Evolutionary conservation across 2,797 vertebrate genomes (phyloP), one percentile per base, ranked within the genome.

Genomic region (Periophthalmus magnuspinnatus): DNA sequence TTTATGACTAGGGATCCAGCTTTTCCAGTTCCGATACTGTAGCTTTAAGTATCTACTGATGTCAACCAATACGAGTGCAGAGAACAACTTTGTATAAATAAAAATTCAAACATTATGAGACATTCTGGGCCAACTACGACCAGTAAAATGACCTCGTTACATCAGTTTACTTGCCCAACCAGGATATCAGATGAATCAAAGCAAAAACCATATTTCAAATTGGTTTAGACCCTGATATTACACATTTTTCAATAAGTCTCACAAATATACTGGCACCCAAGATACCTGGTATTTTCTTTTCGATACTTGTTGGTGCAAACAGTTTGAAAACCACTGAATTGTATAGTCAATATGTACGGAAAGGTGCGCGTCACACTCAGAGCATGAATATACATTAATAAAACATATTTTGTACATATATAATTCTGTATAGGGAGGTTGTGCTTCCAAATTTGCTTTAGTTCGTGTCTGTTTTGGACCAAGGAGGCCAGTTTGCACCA

Each of bases 341-440:
- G 2, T 24, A 73, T 80, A 70, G 76, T 84, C 47, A 83, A 75
- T 60, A 77, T 79, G 76, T 65, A 41, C 10, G 38, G 81, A 78
- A 89, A 91, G 85, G 85, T 87, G 84, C 77, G 69, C 55, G 81
- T 84, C 82, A 82, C 78, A 81, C 56, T 68, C 66, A 70, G 45
- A 50, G 76, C 76, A 81, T 83, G 75, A 86, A 82, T 84, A 70
- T 79, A 80, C 73, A 79, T 71, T 71, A 86, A 76, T 58, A 84
- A 85, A 77, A 85, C 68, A 56, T 70, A 41, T 70, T 84, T 75
- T 82, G 77, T 78, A 60, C 68, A 76, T 72, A 76, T 70, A 68
- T 47, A 67, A 68, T 76, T 63, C 78, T 81, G 69, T 75, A 68
- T 70, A 38, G 65, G 74, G 68, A 84, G 73, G 48, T 10, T 74